Conservation (phyloP, 2,797 vertebrate genomes). For the Esox lucius region DNA sequence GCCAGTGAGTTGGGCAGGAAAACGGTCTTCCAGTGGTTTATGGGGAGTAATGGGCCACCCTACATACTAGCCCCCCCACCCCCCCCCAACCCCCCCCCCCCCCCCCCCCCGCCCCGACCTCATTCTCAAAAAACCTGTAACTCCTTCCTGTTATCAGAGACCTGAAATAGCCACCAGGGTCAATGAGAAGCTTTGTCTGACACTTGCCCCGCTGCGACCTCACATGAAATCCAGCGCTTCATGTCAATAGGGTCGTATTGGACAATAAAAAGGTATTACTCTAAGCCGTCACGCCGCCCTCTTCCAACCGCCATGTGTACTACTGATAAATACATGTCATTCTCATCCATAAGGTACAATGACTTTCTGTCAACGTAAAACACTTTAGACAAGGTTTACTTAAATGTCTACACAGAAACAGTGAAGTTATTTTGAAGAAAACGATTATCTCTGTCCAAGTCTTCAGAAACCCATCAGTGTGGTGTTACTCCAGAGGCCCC, state of each 20-base stretch:
- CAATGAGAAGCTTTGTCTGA: conserved; percentile 56
- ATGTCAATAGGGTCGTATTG: background rate
- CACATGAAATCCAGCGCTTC: conserved; percentile 5
- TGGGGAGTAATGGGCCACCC: background rate
- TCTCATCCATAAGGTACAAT: background rate
- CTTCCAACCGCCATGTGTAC: background rate
- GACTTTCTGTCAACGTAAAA: background rate
- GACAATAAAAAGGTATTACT: background rate
- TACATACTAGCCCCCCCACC: background rate
- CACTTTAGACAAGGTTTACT: background rate
- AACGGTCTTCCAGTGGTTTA: background rate
- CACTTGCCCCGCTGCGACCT: conserved; percentile 41
- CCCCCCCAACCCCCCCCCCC: background rate
- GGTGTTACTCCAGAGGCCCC: conserved; percentile 4
- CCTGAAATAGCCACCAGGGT: conserved; percentile 65
- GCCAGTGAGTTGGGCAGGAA: background rate
- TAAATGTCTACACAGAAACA: background rate
- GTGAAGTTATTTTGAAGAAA: background rate
- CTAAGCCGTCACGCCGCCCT: background rate
- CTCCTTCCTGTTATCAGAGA: conserved; percentile 61
- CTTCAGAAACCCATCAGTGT: background rate
- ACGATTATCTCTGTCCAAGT: background rate
- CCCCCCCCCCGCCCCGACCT: conserved; percentile 12
- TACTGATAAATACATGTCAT: background rate
- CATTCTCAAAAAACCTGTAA: conserved; percentile 34